Base-by-base conservation (phyloP, 2,113 vertebrate species). In the Pipa parva region DNA sequence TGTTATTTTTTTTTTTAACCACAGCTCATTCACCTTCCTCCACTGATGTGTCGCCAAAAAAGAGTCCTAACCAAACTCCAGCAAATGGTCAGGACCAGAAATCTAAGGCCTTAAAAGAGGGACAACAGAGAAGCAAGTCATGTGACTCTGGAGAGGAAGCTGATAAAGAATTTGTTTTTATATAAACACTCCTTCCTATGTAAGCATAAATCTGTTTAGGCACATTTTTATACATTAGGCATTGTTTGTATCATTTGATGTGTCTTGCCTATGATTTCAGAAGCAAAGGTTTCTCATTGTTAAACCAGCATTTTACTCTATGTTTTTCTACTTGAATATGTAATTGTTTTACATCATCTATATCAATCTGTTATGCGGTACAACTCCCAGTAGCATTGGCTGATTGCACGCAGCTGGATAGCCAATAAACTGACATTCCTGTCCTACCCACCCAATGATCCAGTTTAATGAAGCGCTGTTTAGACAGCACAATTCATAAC, bases 161-260 rank as follows among this genome's bases (percentile, higher is more conserved):
- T 11, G 91, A 97, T 56, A 95, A 92, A 85, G 92, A 95, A 78
- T 93, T 94, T 82, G 95, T 95, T 88, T 92, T 95, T 79, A 88
- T 93, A 83, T 97, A 79, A 42, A n/a, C 33, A 36, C 15, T 36
- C 17, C 39, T n/a, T 2, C 15, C 15, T 42, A 15, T 42, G n/a
- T n/a, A 15, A 1, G 49, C 66, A 71, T 62, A 71, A 66, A 63
- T 73, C 71, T 72, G 42, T 73, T 62, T 73, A 48, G 36, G 17
- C n/a, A 13, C 27, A 55, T 73, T 58, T 45, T 50, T 70, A 45
- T 45, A 28, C 20, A 21, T 54, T 6, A n/a, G 31, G 26, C 29
- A 42, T 54, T 50, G 21, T 61, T 25, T 54, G 18, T 33, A 27
- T 68, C 63, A 63, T 49, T 71, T 76, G 61, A n/a, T 42, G 33